Conservation (phyloP, 2,888 invertebrate species). For the Epirrita christyi region DNA sequence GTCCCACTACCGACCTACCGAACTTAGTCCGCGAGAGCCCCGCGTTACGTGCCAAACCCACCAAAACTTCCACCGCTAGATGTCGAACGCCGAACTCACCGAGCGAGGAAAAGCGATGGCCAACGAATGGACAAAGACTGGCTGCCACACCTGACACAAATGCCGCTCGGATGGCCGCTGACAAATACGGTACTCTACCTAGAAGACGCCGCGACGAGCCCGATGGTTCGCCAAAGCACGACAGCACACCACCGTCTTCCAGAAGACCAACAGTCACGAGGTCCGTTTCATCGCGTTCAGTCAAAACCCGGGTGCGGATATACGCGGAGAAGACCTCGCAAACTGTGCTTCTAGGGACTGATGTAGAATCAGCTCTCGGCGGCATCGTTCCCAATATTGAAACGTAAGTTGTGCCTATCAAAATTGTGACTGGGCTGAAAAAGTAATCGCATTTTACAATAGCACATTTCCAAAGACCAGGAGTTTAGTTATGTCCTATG, state of each 20-base stretch:
- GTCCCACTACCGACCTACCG: conserved; percentile 82
- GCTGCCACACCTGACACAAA: conserved; percentile 59
- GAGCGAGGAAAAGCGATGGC: conserved; percentile 90
- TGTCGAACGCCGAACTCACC: conserved; percentile 86
- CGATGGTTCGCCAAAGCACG: conserved; percentile 81
- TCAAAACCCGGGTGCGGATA: conserved; percentile 85
- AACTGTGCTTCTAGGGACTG: conserved; percentile 89
- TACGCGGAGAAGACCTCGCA: conserved; percentile 92
- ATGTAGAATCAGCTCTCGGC: conserved; percentile 89
- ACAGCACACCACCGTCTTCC: conserved; percentile 64
- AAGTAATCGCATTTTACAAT: not conserved
- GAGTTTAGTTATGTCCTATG: too few species aligned
- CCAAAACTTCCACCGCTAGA: conserved; percentile 84
- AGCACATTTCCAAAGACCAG: not conserved
- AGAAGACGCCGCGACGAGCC: conserved; percentile 87
- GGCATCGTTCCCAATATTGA: conserved; percentile 83
- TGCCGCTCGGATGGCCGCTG: conserved; percentile 82
- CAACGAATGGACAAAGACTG: conserved; percentile 78
- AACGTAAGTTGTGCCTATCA: conserved; percentile 52
- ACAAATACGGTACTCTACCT: conserved; percentile 92
- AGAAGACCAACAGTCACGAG: conserved; percentile 71
- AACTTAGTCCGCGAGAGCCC: conserved; percentile 79
- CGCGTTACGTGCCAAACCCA: conserved; percentile 73
- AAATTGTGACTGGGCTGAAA: not conserved
- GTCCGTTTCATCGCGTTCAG: conserved; percentile 69